A percentile compares a stretch with the other conserved stretches of the same genome.
These are phyloP conservation scores for Nipponacmea schrenckii DNA, from an alignment of 2,888 invertebrate genomes.

Conservation along the genomic window DNA sequence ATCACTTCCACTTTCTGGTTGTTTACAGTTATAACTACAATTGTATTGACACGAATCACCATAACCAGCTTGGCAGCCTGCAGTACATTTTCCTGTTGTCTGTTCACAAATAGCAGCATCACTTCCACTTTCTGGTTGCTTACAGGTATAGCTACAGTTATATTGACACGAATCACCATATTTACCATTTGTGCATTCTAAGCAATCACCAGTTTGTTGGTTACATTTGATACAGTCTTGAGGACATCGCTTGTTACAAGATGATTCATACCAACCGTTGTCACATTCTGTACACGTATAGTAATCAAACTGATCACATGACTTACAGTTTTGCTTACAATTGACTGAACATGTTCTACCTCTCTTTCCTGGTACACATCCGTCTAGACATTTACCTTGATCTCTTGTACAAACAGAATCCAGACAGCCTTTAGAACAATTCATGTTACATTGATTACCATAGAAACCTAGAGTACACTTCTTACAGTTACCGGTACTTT, in stretches of 20 bases:
- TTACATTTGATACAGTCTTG: conserved; percentile 22
- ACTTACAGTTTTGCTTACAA: conserved; percentile 2
- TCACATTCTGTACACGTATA: conserved; percentile 29
- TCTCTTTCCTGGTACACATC: background rate
- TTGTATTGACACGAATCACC: background rate
- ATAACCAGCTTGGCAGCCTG: background rate
- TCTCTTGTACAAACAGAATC: background rate
- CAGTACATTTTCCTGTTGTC: too few species aligned
- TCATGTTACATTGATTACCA: too few species aligned
- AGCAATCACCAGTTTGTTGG: too few species aligned
- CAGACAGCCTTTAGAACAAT: too few species aligned
- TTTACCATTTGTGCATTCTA: too few species aligned
- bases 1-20: too few species aligned
- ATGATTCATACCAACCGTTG: conserved; percentile 28
- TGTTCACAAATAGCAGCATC: too few species aligned
- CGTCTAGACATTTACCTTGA: background rate
- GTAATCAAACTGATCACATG: conserved; percentile 34
- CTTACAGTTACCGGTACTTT: too few species aligned
- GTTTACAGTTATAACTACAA: background rate
- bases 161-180: too few species aligned
- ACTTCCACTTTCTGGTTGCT: too few species aligned
- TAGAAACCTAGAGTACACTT: background rate
- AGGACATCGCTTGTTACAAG: conserved; percentile 33
- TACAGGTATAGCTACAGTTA: too few species aligned
- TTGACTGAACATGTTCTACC: background rate